Conservation (phyloP, 2,797 vertebrate genomes). For the Ptychobarbus kaznakovi region DNA sequence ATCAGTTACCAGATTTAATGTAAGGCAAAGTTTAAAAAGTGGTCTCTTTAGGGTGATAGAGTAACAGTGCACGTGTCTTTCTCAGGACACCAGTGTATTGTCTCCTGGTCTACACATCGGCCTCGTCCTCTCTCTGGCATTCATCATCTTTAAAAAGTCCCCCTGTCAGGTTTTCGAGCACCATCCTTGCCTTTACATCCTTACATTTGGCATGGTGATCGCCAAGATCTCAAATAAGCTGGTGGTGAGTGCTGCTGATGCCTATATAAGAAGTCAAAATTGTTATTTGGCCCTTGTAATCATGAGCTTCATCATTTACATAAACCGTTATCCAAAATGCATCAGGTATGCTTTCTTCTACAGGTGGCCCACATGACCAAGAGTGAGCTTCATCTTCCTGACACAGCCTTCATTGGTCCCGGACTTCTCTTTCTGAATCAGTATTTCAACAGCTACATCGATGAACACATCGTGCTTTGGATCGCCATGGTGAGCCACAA, state of each 20-base stretch:
- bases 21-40: neutral
- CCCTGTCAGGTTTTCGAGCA: conserved; percentile 89
- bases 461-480: conserved; percentile 94
- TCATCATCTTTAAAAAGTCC: conserved; percentile 97
- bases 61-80: neutral
- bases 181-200: conserved; percentile 91
- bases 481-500: conserved; percentile 87
- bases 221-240: conserved; percentile 96
- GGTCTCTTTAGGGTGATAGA: neutral
- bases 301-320: neutral
- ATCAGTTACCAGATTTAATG: neutral
- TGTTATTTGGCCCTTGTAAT: neutral
- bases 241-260: conserved; percentile 80
- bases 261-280: neutral
- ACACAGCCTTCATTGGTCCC: conserved; percentile 93
- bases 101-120: conserved; percentile 92
- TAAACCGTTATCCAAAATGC: neutral
- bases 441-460: conserved; percentile 94
- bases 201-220: conserved; percentile 92
- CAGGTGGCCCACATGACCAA: conserved; percentile 98
- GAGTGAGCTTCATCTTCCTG: conserved; percentile 92
- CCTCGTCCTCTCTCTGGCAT: conserved; percentile 87
- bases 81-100: conserved; percentile 95
- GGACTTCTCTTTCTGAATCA: conserved; percentile 96
- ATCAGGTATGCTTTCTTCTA: neutral